phyloP scores from a whole-genome alignment of 2,888 invertebrate species.

The Meghimatium bilineatum region DNA sequence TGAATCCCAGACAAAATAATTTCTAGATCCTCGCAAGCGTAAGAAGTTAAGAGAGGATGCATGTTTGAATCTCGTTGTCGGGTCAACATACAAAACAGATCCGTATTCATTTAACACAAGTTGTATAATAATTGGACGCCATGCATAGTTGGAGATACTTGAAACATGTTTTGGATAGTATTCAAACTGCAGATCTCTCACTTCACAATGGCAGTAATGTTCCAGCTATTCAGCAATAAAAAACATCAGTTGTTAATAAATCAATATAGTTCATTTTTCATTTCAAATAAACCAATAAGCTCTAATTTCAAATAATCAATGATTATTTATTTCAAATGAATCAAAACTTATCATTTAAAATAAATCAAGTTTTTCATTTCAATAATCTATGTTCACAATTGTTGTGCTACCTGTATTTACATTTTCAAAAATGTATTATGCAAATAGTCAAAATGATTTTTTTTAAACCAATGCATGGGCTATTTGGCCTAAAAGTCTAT shows the following conservation, averaged over 20 bases:
- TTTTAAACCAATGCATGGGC: no score
- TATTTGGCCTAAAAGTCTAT: no score
- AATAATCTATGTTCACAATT: no score
- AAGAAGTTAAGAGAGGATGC: conserved; percentile 59
- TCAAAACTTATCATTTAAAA: no score
- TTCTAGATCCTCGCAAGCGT: conserved; percentile 57
- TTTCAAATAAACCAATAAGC: no score
- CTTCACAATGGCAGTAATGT: conserved; percentile 63
- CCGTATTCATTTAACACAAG: conserved; percentile 66
- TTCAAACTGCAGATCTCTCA: conserved; percentile 58
- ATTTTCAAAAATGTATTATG: no score
- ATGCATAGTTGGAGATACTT: conserved; percentile 60
- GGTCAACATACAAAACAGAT: conserved; percentile 63
- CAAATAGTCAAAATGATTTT: no score
- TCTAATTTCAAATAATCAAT: no score
- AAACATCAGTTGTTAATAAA: not conserved
- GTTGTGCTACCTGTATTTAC: no score
- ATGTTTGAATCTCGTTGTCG: conserved; percentile 59
- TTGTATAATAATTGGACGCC: conserved; percentile 67
- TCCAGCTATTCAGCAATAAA: conserved; percentile 57
- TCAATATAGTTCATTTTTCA: no score
- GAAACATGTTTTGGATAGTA: conserved; percentile 64
- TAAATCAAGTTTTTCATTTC: no score
- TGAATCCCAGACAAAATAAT: conserved; percentile 65
- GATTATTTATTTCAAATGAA: no score